Evolutionary conservation across 2,888 invertebrate genomes (phyloP), one percentile per base, ranked within the genome.

Genomic region (Leptinotarsa juncta): DNA sequence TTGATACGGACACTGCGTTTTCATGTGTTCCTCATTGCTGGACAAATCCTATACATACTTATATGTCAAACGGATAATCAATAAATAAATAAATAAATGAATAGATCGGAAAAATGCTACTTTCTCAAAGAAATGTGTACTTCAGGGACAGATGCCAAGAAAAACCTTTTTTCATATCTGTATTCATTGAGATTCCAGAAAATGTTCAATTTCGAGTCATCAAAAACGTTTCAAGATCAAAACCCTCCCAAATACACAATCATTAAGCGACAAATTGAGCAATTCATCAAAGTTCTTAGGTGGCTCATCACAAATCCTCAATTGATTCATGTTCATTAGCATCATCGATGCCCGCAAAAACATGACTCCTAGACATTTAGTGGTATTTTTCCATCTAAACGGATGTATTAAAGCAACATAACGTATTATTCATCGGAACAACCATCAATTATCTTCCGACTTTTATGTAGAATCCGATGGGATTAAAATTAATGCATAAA

Each of bases 401-500:
- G 76, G 71, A 76, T 76, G 51, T 71, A 76, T 73, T 73, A 76
- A 73, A 51, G 73, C 76, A 53, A 71, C 71, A 71, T 65, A 67
- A 57, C 73, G 53, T 73, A 76, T 78, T 72, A 78, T 77, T 73
- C 75, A 66, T 73, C 65, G 69, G n/a, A 66, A 77, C 72, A 77
- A 69, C 75, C 71, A 48, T 51, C 67, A 75, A 77, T 76, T 76
- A 72, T 71, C 75, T 65, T 73, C 42, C 69, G 69, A 75, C 72
- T 77, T 79, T 77, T 72, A 75, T 77, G 68, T 72, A 77, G 74
- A 73, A 76, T 73, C 73, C 72, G 77, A 79, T 67, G 74, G 76
- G 78, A 80, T 80, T 79, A 80, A 83, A 83, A 83, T 82, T 82
- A 83, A 85, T 85, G 84, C 84, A 84, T 83, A 85, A 85, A 86